Conservation (phyloP, 2,113 vertebrate genomes). For the Geothlypis trichas region DNA sequence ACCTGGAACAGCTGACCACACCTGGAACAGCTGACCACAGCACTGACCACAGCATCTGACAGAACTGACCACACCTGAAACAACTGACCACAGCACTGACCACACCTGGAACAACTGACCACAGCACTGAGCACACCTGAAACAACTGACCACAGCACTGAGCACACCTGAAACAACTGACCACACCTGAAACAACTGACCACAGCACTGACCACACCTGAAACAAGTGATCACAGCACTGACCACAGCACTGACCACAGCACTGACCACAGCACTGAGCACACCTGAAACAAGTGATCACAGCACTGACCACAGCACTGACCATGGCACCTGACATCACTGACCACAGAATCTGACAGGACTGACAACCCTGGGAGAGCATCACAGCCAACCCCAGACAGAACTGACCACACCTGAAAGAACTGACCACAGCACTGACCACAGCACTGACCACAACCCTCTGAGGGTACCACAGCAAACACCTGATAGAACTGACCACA, state of each 20-base stretch:
- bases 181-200: not conserved
- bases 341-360: not conserved
- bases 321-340: too few relatives aligned
- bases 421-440: not conserved
- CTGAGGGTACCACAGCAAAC: too few relatives aligned
- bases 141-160: too few relatives aligned
- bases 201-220: not conserved
- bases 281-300: too few relatives aligned
- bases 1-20: too few relatives aligned
- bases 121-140: not conserved
- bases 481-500: rapidly evolving
- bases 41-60: too few relatives aligned
- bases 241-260: too few relatives aligned
- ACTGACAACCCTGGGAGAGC: not conserved
- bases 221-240: not conserved
- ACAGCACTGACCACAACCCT: too few relatives aligned
- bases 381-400: too few relatives aligned
- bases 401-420: not conserved
- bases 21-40: too few relatives aligned
- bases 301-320: not conserved
- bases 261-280: not conserved
- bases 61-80: not conserved
- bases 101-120: too few relatives aligned
- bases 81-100: not conserved
- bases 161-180: too few relatives aligned